Percentiles rank a stretch among this genome's conserved stretches.
Evolutionary conservation across 2,113 vertebrate genomes (phyloP).

Genomic region (Phrynosoma blainvillii): DNA sequence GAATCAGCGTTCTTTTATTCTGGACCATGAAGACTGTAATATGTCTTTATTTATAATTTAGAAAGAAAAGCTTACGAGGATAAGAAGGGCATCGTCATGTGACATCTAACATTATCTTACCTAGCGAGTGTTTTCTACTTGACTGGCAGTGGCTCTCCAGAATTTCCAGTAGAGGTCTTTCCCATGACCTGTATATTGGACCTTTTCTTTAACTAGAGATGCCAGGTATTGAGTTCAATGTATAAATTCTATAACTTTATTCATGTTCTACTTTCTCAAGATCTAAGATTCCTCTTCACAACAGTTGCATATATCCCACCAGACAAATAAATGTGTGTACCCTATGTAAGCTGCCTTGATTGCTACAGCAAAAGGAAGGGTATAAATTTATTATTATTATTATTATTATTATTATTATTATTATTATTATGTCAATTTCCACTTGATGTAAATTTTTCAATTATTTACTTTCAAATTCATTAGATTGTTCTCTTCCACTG

Average conservation of each 20-base stretch:
- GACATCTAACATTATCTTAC: background rate
- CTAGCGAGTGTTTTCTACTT: background rate
- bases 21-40: background rate
- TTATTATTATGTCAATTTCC: background rate
- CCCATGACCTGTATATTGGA: background rate
- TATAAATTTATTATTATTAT: too few relatives aligned
- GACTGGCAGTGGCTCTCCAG: background rate
- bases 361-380: too few relatives aligned
- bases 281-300: background rate
- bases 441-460: conserved; percentile 8
- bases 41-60: background rate
- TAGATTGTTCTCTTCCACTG: background rate
- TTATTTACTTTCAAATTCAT: conserved; percentile 19
- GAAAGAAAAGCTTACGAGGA: background rate
- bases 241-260: background rate
- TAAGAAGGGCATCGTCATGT: too few relatives aligned
- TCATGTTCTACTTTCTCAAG: background rate
- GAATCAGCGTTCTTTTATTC: background rate
- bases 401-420: background rate
- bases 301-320: background rate
- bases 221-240: background rate
- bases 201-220: background rate
- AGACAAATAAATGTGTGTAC: background rate
- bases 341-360: too few relatives aligned
- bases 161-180: background rate